phyloP scores from a whole-genome alignment of 1,140 invertebrate species.

The Papilio polyxenes region DNA sequence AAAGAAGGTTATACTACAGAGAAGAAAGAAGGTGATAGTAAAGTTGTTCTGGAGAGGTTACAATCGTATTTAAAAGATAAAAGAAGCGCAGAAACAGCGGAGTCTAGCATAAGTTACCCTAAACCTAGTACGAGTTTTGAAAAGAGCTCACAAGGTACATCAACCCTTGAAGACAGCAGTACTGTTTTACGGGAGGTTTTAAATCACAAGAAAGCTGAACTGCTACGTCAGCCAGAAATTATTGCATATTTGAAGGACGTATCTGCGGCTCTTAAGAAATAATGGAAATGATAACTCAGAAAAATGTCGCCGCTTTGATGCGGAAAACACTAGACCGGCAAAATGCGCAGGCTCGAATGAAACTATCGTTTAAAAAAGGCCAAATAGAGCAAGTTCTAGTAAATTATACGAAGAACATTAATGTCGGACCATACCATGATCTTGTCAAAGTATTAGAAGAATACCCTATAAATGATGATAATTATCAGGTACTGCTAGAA shows the following conservation, averaged over 20 bases:
- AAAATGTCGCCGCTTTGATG: constrained; percentile 74
- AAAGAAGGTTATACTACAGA: constrained; percentile 78
- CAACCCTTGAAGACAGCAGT: constrained; percentile 66
- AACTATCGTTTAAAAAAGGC: constrained; percentile 65
- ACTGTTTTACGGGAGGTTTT: constrained; percentile 75
- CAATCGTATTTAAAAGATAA: constrained; percentile 79
- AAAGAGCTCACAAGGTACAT: constrained; percentile 54
- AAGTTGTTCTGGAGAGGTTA: constrained; percentile 76
- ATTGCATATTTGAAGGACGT: constrained; percentile 70
- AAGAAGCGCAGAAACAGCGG: constrained; percentile 63
- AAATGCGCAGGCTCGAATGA: constrained; percentile 58
- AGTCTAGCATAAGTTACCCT: constrained; percentile 56
- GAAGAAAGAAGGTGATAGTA: constrained; percentile 75
- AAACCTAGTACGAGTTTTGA: constrained; percentile 75
- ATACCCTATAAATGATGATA: constrained; percentile 68
- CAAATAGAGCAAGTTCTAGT: constrained; percentile 70
- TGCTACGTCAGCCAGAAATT: constrained; percentile 75
- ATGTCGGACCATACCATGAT: constrained; percentile 65
- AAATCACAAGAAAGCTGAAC: constrained; percentile 76
- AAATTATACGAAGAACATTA: constrained; percentile 59
- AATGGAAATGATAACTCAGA: constrained; percentile 72
- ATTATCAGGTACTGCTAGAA: constrained; percentile 69
- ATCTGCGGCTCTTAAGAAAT: constrained; percentile 70
- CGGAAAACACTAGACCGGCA: constrained; percentile 72
- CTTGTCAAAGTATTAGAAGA: constrained; percentile 71